phyloP scores from a whole-genome alignment of 2,888 invertebrate genomes.

The Caenorhabditis drosophilae region DNA sequence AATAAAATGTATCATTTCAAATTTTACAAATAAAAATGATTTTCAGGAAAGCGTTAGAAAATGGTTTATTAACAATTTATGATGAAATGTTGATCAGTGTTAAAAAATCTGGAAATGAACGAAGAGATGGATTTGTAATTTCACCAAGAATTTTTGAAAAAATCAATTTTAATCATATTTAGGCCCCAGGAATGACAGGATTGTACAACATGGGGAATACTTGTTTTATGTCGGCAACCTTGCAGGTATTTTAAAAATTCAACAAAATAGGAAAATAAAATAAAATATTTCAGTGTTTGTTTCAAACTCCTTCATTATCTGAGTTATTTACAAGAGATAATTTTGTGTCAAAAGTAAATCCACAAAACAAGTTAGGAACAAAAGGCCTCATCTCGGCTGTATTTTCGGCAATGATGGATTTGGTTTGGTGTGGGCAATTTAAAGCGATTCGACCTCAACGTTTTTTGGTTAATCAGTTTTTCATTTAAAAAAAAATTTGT shows the following conservation, averaged over 20 bases:
- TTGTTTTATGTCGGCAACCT: slow-evolving; percentile 70
- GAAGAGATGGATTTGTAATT: slow-evolving; percentile 5
- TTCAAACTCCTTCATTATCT: slow-evolving; percentile 57
- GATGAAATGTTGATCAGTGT: background rate
- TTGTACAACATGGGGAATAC: slow-evolving; percentile 73
- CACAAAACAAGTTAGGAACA: slow-evolving; percentile 53
- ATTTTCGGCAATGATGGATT: slow-evolving; percentile 60
- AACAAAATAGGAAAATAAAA: background rate
- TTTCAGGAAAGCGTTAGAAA: background rate
- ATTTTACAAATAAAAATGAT: no score
- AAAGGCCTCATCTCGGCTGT: slow-evolving; percentile 59
- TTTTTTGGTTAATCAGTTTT: slow-evolving; percentile 44
- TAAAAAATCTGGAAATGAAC: background rate
- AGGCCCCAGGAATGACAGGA: slow-evolving; percentile 53
- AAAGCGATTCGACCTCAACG: slow-evolving; percentile 49
- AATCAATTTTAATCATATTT: background rate
- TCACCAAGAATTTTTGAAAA: slow-evolving; percentile 3
- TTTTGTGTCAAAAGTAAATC: slow-evolving; percentile 47
- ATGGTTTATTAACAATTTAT: background rate
- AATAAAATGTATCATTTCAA: no score
- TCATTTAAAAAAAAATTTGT: background rate
- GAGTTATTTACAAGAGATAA: slow-evolving; percentile 49
- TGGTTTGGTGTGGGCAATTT: slow-evolving; percentile 56
- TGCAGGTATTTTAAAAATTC: slow-evolving; percentile 25
- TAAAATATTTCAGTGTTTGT: slow-evolving; percentile 53